A percentile compares a stretch with the other conserved stretches of the same genome.
These are phyloP conservation scores for Hirtodrosophila trivittata DNA, from an alignment of 2,888 invertebrate species.

Conservation along the genomic window DNA sequence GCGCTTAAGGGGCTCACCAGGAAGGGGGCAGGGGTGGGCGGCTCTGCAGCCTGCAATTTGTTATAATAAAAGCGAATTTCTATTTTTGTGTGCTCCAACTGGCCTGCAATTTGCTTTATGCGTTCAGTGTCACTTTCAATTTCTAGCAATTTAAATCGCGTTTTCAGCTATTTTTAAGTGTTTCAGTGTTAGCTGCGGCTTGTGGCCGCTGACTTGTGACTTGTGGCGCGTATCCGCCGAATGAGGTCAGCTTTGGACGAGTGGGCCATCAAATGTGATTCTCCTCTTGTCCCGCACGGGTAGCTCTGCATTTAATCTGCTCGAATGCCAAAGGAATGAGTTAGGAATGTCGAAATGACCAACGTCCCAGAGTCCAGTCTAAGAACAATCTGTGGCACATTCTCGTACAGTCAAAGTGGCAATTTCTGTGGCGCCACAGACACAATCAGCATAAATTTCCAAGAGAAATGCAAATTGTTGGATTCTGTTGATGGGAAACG, in stretches of 20 bases:
- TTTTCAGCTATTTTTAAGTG: constrained; percentile 48
- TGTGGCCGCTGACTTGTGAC: background rate
- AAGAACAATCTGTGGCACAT: background rate
- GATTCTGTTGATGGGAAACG: constrained; percentile 29
- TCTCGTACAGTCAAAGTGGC: background rate
- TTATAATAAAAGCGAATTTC: constrained; percentile 47
- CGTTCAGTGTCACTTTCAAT: constrained; percentile 74
- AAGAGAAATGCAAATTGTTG: constrained; percentile 37
- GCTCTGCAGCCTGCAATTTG: constrained; percentile 49
- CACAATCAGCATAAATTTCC: constrained; percentile 55
- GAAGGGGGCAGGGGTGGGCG: background rate
- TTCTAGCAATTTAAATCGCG: constrained; percentile 74
- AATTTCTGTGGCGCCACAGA: constrained; percentile 46
- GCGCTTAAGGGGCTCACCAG: background rate
- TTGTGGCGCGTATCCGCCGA: constrained; percentile 54
- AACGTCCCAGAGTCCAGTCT: constrained; percentile 17
- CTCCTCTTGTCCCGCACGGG: constrained; percentile 23
- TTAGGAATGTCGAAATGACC: constrained; percentile 28
- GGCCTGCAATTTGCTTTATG: constrained; percentile 57
- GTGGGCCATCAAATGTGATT: constrained; percentile 33
- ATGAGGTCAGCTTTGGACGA: constrained; percentile 59
- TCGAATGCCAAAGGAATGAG: constrained; percentile 33
- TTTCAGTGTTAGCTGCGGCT: constrained; percentile 3
- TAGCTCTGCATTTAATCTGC: constrained; percentile 27
- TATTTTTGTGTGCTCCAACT: constrained; percentile 27